Base-by-base conservation (phyloP, 2,113 vertebrate genomes). In the Pipa parva region DNA sequence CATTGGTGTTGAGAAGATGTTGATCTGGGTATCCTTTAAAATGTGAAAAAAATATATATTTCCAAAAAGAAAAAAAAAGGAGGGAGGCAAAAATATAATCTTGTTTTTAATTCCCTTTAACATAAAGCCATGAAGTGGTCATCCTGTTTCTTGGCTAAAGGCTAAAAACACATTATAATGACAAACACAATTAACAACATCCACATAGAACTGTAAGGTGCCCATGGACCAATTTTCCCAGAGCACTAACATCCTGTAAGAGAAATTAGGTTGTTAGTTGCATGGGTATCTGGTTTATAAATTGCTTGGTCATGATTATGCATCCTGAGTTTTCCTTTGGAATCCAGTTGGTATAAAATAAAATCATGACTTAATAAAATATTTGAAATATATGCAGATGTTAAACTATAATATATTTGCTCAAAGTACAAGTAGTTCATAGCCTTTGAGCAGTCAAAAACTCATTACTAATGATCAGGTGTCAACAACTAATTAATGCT, bases 1-100 rank as follows among this genome's bases (percentile, higher is more conserved):
- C 86, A 88, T 85, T 86, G 85, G 62, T 63, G 75, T 66, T 63
- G 69, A 27, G 66, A 63, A 56, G 78, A 84, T 71, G 81, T 81
- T 75, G n/a, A 65, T 2, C 55, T 58, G 63, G 54, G 51, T 57
- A 27, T 13, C 5, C 66, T 71, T 75, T 65, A 51, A 29, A 58
- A 71, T 27, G 73, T 36, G 20, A 75, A n/a, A n/a, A 51, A 73
- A 72, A 63, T 71, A 74, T 84, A 84, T 46, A 26, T 9, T 52
- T 51, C 20, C 37, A 45, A 63, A 67, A 73, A 63, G 29, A 63
- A 73, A 64, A 59, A 65, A 74, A 64, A 79, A 65, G 63, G 73
- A 80, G 72, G 75, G 37, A 61, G 26, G 25, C 42, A 25, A 65
- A 31, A 28, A 57, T n/a, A 42, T 20, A 18, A 57, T 57, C 50